Evolutionary conservation across 2,888 invertebrate species (phyloP), one percentile per base, ranked within the genome.

Genomic region (Leptinotarsa peninsularis): DNA sequence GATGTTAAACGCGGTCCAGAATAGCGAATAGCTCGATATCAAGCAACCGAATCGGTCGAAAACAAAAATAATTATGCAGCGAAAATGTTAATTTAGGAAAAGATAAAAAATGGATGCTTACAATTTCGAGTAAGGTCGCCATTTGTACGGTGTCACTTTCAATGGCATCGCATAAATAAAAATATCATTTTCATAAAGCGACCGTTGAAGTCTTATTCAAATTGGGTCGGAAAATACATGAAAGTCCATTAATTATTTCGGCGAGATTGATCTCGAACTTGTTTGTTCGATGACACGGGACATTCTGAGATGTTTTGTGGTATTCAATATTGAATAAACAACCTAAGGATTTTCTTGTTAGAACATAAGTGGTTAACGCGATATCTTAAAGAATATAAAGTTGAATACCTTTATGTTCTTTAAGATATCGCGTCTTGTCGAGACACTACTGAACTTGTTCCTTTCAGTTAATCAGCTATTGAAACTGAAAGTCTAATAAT

Each of bases 111-210:
- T 70, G 75, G 52, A 63, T 71, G 49, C 76, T 68, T 78, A 76
- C 76, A 72, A 66, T 76, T 79, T 76, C 71, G 74, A 71, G 75
- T 72, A 74, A 68, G 78, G 72, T 73, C 73, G 81, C 77, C 77
- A 82, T 82, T 82, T 82, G 81, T 82, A 76, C 75, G 66, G 75
- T 79, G 83, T 81, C 82, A 78, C 71, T 79, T 78, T 81, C 81
- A 81, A 82, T 81, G 82, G 80, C 81, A 76, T 75, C 76, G 78
- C 73, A 80, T 81, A 79, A 80, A 82, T 82, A 78, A 72, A 52
- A 66, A 72, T 72, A 17, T n/a, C 66, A 56, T 52, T 63, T 27
- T 60, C 56, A 66, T 66, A 56, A 52, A 58, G 58, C 13, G 23
- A 58, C 23, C 58, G 58, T 23, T 58, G 23, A 27, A 54, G 52